phyloP scores from a whole-genome alignment of 2,797 vertebrate species.

The Microctenopoma lineatum region DNA sequence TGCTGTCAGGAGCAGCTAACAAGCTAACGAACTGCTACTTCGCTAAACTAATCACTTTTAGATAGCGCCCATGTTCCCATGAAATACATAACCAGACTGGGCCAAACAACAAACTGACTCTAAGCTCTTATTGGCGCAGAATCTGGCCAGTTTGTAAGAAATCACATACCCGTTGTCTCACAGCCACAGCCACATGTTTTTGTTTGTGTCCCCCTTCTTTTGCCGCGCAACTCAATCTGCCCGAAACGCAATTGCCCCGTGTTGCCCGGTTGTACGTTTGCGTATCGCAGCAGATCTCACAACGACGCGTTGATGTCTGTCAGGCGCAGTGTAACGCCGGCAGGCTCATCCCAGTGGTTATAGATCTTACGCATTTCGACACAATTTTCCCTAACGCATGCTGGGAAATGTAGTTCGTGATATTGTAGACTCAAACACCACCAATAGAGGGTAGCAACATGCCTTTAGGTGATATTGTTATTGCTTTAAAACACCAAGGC shows the following conservation, averaged over 20 bases:
- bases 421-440: neutral
- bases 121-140: neutral
- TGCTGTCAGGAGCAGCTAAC: constrained; percentile 53
- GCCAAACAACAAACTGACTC: no score
- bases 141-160: neutral
- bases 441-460: constrained; percentile 58
- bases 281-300: constrained; percentile 49
- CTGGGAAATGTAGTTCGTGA: constrained; percentile 63
- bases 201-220: constrained; percentile 81
- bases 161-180: constrained; percentile 45
- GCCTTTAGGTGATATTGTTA: neutral
- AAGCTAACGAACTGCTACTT: constrained; percentile 72
- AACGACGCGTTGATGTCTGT: accelerated
- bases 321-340: accelerated
- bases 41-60: constrained; percentile 58
- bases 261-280: constrained; percentile 8
- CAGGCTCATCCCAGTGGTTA: constrained; percentile 2
- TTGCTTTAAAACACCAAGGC: constrained; percentile 47
- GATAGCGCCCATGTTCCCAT: neutral
- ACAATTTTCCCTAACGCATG: neutral
- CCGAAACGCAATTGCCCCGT: constrained; percentile 31
- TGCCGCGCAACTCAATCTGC: constrained; percentile 80
- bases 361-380: constrained; percentile 23
- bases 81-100: neutral
- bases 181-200: constrained; percentile 77